A percentile compares a stretch with the other conserved stretches of the same genome.
These are phyloP conservation scores for Aquatica leii DNA, from an alignment of 2,888 invertebrate genomes.

Conservation along the genomic window DNA sequence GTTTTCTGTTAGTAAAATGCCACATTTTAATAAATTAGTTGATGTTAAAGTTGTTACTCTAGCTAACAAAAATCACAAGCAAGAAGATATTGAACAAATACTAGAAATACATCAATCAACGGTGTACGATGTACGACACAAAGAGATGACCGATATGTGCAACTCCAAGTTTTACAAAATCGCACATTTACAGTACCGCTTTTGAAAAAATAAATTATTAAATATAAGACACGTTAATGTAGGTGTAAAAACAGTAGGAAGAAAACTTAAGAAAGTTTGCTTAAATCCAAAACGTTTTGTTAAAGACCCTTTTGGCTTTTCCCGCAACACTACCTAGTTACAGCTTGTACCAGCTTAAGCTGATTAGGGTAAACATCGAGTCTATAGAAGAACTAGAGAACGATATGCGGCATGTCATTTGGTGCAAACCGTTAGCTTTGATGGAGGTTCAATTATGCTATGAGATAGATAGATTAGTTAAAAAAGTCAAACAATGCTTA, in stretches of 20 bases:
- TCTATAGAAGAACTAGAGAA: slow-evolving; percentile 18
- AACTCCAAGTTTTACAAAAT: too few relatives aligned
- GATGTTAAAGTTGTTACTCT: too few relatives aligned
- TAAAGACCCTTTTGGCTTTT: too few relatives aligned
- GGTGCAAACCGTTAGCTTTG: not conserved
- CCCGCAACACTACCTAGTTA: too few relatives aligned
- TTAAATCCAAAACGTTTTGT: not conserved
- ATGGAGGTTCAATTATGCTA: slow-evolving; percentile 12
- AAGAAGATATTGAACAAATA: too few relatives aligned
- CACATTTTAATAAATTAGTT: too few relatives aligned
- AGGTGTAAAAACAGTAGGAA: not conserved
- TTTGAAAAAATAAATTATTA: not conserved
- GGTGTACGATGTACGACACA: too few relatives aligned
- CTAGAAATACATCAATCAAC: too few relatives aligned
- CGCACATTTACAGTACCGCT: not conserved
- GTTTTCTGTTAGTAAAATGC: too few relatives aligned
- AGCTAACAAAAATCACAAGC: too few relatives aligned
- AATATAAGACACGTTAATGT: not conserved
- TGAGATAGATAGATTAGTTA: slow-evolving; percentile 9
- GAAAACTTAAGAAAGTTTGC: not conserved
- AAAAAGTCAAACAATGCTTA: slow-evolving; percentile 22
- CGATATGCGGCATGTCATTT: not conserved
- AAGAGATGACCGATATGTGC: too few relatives aligned
- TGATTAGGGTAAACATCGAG: slow-evolving; percentile 8
- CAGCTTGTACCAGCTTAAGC: too few relatives aligned